phyloP scores from a whole-genome alignment of 2,888 invertebrate genomes.

The Mesoligia furuncula region DNA sequence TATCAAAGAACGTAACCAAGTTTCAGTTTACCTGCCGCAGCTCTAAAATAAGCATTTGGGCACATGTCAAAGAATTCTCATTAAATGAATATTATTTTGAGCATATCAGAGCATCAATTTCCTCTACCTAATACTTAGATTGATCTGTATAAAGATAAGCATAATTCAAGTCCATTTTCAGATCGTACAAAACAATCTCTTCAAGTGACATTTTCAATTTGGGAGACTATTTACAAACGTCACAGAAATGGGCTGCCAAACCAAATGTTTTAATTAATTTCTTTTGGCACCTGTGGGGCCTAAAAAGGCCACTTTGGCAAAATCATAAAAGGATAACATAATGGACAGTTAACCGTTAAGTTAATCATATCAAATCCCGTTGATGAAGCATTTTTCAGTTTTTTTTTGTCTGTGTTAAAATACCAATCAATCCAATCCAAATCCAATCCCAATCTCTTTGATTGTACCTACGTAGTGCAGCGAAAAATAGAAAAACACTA shows the following conservation, averaged over 20 bases:
- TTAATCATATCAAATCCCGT: no score
- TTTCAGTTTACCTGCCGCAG: not conserved
- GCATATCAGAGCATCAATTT: not conserved
- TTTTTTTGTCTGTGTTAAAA: no score
- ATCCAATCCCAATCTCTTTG: no score
- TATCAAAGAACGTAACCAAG: not conserved
- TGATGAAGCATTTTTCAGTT: no score
- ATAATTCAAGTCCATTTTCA: not conserved
- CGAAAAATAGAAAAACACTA: no score
- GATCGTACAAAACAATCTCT: not conserved
- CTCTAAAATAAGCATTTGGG: not conserved
- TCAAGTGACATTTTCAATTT: conserved; percentile 10
- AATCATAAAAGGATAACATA: no score
- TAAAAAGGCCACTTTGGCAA: no score
- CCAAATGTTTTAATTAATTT: conserved; percentile 52
- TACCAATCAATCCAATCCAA: no score
- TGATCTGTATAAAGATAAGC: not conserved
- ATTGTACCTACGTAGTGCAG: no score
- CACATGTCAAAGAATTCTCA: not conserved
- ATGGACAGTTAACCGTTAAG: no score
- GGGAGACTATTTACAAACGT: conserved; percentile 1
- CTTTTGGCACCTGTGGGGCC: conserved; percentile 53
- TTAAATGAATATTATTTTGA: not conserved
- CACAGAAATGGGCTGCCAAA: conserved; percentile 27
- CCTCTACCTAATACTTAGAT: not conserved